These are phyloP conservation scores for Pseudorhombus dupliciocellatus DNA, from an alignment of 2,113 vertebrate species.

Conservation along the genomic window DNA sequence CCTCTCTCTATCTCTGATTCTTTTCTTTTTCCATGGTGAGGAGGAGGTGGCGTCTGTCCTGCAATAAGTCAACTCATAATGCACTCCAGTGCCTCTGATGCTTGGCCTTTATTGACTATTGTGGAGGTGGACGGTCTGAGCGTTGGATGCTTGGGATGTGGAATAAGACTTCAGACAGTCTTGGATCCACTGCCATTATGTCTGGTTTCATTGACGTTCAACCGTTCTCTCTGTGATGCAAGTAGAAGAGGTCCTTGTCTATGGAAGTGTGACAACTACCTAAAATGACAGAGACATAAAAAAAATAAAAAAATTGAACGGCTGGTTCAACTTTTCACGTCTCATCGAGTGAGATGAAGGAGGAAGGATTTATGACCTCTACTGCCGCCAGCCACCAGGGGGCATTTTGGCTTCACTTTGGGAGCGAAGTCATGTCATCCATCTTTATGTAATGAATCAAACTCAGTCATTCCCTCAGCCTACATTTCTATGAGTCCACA, in stretches of 20 bases:
- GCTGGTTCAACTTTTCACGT: no score
- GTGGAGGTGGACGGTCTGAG: constrained; percentile 14
- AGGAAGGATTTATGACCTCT: no score
- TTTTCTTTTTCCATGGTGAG: neutral
- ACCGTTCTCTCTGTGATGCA: neutral
- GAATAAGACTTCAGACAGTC: neutral
- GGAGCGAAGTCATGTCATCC: no score
- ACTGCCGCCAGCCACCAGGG: no score
- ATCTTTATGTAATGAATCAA: no score
- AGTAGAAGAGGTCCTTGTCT: neutral
- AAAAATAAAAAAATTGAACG: no score
- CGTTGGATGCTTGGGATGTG: neutral
- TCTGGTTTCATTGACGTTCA: neutral
- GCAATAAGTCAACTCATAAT: constrained; percentile 2
- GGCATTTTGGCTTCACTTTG: no score
- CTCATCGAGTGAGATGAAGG: no score
- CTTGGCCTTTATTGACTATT: constrained; percentile 7
- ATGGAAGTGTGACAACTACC: neutral
- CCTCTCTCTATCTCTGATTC: neutral
- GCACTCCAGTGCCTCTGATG: neutral
- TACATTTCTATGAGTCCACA: neutral
- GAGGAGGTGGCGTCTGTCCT: constrained; percentile 7
- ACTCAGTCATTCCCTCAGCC: no score
- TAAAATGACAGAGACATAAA: no score
- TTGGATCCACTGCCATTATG: neutral